phyloP scores from a whole-genome alignment of 2,113 vertebrate species.

The Heloderma charlesbogerti region DNA sequence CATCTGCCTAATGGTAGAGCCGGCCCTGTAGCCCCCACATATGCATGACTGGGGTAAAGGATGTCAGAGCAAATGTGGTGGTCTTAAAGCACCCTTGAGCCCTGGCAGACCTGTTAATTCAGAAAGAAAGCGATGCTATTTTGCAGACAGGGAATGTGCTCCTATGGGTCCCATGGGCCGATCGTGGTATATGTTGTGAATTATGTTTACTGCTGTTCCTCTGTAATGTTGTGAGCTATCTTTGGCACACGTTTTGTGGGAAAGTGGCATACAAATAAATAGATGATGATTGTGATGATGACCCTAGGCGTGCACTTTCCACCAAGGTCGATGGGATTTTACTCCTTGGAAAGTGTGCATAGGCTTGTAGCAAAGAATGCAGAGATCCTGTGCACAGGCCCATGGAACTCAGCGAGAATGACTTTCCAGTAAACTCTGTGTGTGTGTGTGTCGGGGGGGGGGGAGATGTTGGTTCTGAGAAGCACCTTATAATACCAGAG shows the following conservation, averaged over 20 bases:
- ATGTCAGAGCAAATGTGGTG: background rate
- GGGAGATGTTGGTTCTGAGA: background rate
- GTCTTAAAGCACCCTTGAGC: background rate
- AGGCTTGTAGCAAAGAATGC: background rate
- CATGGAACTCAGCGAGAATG: background rate
- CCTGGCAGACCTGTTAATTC: background rate
- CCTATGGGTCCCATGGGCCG: too few species aligned
- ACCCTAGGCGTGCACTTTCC: background rate
- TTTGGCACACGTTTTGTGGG: too few species aligned
- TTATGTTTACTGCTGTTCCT: too few species aligned
- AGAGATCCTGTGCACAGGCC: background rate
- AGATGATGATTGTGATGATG: too few species aligned
- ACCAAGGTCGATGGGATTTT: background rate
- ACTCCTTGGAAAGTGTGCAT: background rate
- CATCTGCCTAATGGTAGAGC: background rate
- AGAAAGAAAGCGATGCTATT: background rate
- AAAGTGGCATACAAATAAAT: too few species aligned
- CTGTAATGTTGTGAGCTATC: too few species aligned
- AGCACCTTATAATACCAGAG: background rate
- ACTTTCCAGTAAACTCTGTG: background rate
- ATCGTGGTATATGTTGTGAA: too few species aligned
- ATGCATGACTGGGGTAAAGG: background rate
- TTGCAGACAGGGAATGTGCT: too few species aligned
- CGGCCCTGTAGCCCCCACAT: too few species aligned
- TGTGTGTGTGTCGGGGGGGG: too few species aligned